phyloP scores from a whole-genome alignment of 2,113 vertebrate species.

The Mixornis gularis region DNA sequence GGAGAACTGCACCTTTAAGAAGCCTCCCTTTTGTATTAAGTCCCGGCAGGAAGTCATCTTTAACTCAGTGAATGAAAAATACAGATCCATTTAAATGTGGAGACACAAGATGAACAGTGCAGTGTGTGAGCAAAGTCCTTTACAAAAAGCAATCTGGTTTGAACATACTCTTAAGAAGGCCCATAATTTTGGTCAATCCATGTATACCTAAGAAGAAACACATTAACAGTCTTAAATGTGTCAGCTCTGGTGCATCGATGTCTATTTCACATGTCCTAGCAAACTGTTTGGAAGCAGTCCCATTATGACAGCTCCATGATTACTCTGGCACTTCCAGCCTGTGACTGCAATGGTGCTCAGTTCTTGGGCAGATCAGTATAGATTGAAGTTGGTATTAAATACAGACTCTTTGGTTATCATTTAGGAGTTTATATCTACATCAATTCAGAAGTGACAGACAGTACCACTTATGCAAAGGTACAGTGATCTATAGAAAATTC shows the following conservation, averaged over 20 bases:
- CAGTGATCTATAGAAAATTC: not conserved
- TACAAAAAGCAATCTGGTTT: not conserved
- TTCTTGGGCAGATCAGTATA: not conserved
- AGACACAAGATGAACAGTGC: not conserved
- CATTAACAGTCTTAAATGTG: not conserved
- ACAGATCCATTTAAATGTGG: not conserved
- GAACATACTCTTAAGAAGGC: not conserved
- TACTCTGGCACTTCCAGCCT: not conserved
- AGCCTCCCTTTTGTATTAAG: not conserved
- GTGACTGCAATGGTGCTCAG: not conserved
- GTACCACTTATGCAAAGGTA: not conserved
- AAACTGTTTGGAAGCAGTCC: not conserved
- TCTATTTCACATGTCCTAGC: not conserved
- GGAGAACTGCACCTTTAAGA: constrained; percentile 32
- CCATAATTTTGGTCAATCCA: not conserved
- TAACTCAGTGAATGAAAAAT: not conserved
- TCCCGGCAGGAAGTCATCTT: not conserved
- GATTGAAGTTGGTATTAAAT: not conserved
- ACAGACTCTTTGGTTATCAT: not conserved
- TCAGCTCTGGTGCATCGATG: not conserved
- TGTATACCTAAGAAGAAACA: not conserved
- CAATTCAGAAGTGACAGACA: not conserved
- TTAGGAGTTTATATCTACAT: not conserved
- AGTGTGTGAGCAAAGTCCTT: not conserved
- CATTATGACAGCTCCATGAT: not conserved